Base-by-base conservation (phyloP, 2,113 vertebrate genomes). In the Amia ocellicauda region DNA sequence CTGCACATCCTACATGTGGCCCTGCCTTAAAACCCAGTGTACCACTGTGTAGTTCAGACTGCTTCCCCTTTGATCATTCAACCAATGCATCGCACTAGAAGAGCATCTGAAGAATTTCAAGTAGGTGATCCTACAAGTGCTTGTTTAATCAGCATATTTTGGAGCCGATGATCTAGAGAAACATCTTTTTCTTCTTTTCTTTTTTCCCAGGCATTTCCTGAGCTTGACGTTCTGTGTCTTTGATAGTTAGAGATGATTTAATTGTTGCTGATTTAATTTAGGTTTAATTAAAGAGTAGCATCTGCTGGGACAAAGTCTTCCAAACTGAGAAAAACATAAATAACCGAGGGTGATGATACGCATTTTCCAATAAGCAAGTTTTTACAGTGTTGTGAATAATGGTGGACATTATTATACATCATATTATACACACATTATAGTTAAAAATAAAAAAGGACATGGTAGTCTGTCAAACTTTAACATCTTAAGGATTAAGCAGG, bases 231-330 rank as follows among this genome's bases (percentile, higher is more conserved):
- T 11, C 20, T 14, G 11, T 7, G 54, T 16, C 26, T 42, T 64
- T 23, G 54, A 57, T 64, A 23, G 16, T 24, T 29, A 24, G 14
- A 29, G 19, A 31, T 31, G 40, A 65, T 58, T 43, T 65, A 28
- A 20, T 58, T 58, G 54, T 49, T 11, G 19, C 63, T 65, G 26
- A 58, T 58, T 58, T 28, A 47, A 58, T 58, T 65, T 65, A 8
- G 19, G n/a, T 20, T 49, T 29, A 49, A 61, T 61, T 61, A 61
- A 31, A 41, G 20, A 28, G 7, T 24, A 29, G 16, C 31, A 56
- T 64, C 62, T 64, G 51, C 51, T 64, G 31, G 23, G 19, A n/a
- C n/a, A n/a, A n/a, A n/a, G n/a, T n/a, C n/a, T n/a, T n/a, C n/a
- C n/a, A n/a, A n/a, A n/a, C n/a, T n/a, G n/a, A n/a, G n/a, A n/a